Percentiles rank a stretch among this genome's conserved stretches.
phyloP scores from a whole-genome alignment of 2,888 invertebrate genomes.

The Hyppa rectilinea region DNA sequence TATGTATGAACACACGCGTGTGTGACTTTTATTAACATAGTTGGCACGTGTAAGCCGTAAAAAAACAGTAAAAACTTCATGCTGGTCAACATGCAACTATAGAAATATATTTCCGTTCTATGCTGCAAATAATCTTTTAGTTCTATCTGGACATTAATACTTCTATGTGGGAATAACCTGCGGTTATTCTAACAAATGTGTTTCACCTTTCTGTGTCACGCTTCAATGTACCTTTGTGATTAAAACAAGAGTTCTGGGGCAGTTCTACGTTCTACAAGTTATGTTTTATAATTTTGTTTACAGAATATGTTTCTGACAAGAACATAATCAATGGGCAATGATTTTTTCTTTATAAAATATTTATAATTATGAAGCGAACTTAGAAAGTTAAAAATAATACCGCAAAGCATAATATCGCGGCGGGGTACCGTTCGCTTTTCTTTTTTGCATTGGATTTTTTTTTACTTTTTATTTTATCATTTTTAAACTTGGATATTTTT shows the following conservation, averaged over 20 bases:
- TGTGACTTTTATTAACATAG: constrained; percentile 11
- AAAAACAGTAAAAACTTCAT: background rate
- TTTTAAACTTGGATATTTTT: too few relatives aligned
- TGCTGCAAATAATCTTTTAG: background rate
- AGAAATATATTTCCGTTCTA: constrained; percentile 1
- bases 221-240: background rate
- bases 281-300: background rate
- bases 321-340: background rate
- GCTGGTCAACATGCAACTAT: background rate
- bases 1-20: background rate
- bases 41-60: background rate
- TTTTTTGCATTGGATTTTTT: too few relatives aligned
- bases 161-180: background rate
- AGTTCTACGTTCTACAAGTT: background rate
- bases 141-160: constrained; percentile 8
- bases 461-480: too few relatives aligned
- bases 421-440: too few relatives aligned
- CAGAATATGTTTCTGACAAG: background rate
- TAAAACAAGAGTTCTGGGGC: background rate
- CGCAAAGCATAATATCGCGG: too few relatives aligned
- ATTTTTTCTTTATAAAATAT: too few relatives aligned
- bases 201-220: background rate
- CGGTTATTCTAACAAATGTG: background rate
- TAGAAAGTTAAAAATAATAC: too few relatives aligned
- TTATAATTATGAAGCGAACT: too few relatives aligned